A percentile compares a stretch with the other conserved stretches of the same genome.
phyloP scores from a whole-genome alignment of 2,888 invertebrate species.

The Hermodice carunculata region DNA sequence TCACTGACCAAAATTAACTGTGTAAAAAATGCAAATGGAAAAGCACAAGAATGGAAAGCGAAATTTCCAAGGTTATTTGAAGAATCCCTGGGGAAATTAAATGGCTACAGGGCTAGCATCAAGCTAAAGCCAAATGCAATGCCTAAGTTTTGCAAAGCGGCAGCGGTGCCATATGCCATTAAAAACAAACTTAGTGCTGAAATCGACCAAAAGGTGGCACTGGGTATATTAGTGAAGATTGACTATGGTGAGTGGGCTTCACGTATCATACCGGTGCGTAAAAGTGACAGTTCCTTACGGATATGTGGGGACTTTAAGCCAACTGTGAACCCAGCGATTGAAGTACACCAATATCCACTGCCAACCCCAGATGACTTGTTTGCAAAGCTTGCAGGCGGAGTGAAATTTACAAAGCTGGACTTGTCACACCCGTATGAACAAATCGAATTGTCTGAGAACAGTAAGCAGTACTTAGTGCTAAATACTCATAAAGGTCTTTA shows the following conservation, averaged over 20 bases:
- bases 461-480: not conserved
- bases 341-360: not conserved
- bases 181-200: not conserved
- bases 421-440: slow-evolving; percentile 4
- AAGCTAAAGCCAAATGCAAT: not conserved
- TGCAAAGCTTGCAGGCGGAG: slow-evolving; percentile 1
- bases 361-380: slow-evolving; percentile 8
- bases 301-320: slow-evolving; percentile 8
- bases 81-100: not conserved
- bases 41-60: not conserved
- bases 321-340: not conserved
- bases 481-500: slow-evolving; percentile 6
- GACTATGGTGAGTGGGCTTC: slow-evolving; percentile 12
- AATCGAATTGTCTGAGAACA: not conserved
- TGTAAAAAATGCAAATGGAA: not conserved
- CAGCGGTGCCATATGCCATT: slow-evolving; percentile 4
- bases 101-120: not conserved
- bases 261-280: slow-evolving; percentile 7
- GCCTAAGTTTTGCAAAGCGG: no score
- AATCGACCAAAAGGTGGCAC: not conserved
- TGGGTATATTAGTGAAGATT: not conserved
- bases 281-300: not conserved
- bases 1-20: not conserved
- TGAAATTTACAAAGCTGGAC: slow-evolving; percentile 1
- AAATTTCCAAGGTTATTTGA: not conserved